Evolutionary conservation across 1,140 invertebrate genomes (phyloP).

Genomic region (Aethina tumida): DNA sequence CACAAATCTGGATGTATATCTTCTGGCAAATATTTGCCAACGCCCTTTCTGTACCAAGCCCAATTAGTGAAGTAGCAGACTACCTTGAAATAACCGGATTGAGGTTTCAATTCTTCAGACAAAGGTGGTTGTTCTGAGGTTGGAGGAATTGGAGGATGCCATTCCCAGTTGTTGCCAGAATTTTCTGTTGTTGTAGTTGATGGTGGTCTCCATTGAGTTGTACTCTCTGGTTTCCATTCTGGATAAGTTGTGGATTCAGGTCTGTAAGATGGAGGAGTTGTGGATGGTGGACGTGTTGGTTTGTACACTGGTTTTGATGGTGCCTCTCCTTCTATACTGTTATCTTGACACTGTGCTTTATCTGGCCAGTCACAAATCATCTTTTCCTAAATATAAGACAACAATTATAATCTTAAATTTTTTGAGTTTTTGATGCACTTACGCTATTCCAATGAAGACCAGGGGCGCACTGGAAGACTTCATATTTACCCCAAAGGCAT

Average conservation of each 20-base stretch:
- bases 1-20: constrained; percentile 79
- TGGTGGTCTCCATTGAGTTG: constrained; percentile 13
- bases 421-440: constrained; percentile 22
- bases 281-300: constrained; percentile 7
- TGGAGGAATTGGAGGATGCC: constrained; percentile 25
- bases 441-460: constrained; percentile 71
- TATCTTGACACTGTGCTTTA: constrained; percentile 50
- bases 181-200: constrained; percentile 13
- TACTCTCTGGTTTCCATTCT: constrained; percentile 19
- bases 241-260: constrained; percentile 8
- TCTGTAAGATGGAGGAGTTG: constrained; percentile 6
- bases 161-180: constrained; percentile 21
- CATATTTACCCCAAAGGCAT: constrained; percentile 67
- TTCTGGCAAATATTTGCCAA: constrained; percentile 72
- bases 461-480: constrained; percentile 58
- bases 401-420: not conserved
- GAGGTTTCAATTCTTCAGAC: constrained; percentile 25
- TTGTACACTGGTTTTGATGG: not conserved
- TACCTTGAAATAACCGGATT: constrained; percentile 50
- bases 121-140: constrained; percentile 25
- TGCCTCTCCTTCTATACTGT: constrained; percentile 20
- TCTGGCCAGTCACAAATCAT: constrained; percentile 71
- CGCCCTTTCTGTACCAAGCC: constrained; percentile 81
- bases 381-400: constrained; percentile 29
- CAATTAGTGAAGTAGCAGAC: constrained; percentile 93